A percentile compares a stretch with the other conserved stretches of the same genome.
Evolutionary conservation across 2,113 vertebrate genomes (phyloP).

Genomic region (Anarrhichthys ocellatus): DNA sequence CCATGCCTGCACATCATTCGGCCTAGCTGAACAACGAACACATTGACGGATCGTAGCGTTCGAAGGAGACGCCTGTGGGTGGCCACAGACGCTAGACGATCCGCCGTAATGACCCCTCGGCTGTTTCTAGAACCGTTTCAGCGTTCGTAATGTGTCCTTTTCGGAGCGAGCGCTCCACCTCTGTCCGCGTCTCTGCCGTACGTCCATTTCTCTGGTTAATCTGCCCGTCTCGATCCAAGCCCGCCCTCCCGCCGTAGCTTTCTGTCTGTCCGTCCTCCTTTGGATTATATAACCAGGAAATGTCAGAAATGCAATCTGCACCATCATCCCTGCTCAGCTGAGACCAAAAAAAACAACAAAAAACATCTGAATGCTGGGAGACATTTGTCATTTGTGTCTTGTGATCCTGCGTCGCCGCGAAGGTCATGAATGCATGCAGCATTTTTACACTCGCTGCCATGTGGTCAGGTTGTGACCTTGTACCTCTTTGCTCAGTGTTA

Average conservation of each 20-base stretch:
- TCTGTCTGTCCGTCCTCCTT: slow-evolving; percentile 25
- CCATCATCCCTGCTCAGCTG: slow-evolving; percentile 45
- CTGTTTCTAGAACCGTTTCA: background rate
- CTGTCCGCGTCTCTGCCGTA: background rate
- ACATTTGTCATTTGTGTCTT: slow-evolving; percentile 27
- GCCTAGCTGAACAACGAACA: background rate
- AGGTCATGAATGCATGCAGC: slow-evolving; percentile 20
- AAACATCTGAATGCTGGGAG: slow-evolving; percentile 30
- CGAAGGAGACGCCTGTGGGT: background rate
- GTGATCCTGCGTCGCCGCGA: slow-evolving; percentile 2
- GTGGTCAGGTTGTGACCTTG: slow-evolving; percentile 19
- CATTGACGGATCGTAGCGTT: background rate
- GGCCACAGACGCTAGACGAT: background rate
- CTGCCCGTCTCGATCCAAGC: slow-evolving; percentile 25
- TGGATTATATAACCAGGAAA: slow-evolving; percentile 66
- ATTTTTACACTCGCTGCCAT: slow-evolving; percentile 24
- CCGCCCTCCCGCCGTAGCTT: slow-evolving; percentile 1
- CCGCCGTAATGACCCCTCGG: too few relatives aligned
- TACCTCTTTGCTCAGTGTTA: slow-evolving; percentile 15
- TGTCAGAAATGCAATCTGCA: slow-evolving; percentile 60
- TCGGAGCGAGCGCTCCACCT: background rate
- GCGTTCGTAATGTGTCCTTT: background rate
- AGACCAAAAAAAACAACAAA: slow-evolving; percentile 6
- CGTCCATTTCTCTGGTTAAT: slow-evolving; percentile 30
- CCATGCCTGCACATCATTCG: background rate